These are phyloP conservation scores for Conger conger DNA, from an alignment of 2,113 vertebrate genomes.

Conservation along the genomic window DNA sequence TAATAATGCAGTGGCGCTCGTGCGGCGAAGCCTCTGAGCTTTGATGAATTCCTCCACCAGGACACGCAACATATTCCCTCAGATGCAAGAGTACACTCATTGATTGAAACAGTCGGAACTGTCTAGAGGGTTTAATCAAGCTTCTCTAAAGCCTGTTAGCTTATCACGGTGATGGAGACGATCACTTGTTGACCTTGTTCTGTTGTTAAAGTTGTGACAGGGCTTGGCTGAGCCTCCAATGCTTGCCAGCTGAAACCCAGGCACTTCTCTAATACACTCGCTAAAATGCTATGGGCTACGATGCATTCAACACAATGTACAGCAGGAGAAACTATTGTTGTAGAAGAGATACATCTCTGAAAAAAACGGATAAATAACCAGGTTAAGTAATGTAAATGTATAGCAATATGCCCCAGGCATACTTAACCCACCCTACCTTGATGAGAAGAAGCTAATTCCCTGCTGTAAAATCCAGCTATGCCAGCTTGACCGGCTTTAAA, in stretches of 20 bases:
- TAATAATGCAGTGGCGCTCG: conserved; percentile 49
- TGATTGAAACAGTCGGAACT: not conserved
- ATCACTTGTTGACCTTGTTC: not conserved
- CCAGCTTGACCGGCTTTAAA: too few relatives aligned
- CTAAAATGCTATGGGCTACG: too few relatives aligned
- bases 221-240: not conserved
- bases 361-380: not conserved
- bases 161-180: not conserved
- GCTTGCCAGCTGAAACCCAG: not conserved
- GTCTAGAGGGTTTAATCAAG: not conserved
- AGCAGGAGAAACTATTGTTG: too few relatives aligned
- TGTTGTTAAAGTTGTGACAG: not conserved
- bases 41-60: not conserved
- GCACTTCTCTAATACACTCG: not conserved
- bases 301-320: too few relatives aligned
- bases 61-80: not conserved
- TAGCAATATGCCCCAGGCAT: too few relatives aligned
- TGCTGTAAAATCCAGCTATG: too few relatives aligned
- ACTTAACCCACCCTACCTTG: not conserved
- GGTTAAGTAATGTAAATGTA: not conserved
- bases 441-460: not conserved
- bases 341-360: not conserved
- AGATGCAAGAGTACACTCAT: not conserved
- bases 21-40: conserved; percentile 29
- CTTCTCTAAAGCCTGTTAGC: not conserved